These are phyloP conservation scores for Rhombomys opimus DNA, from an alignment of 2,113 vertebrate genomes.

Conservation along the genomic window DNA sequence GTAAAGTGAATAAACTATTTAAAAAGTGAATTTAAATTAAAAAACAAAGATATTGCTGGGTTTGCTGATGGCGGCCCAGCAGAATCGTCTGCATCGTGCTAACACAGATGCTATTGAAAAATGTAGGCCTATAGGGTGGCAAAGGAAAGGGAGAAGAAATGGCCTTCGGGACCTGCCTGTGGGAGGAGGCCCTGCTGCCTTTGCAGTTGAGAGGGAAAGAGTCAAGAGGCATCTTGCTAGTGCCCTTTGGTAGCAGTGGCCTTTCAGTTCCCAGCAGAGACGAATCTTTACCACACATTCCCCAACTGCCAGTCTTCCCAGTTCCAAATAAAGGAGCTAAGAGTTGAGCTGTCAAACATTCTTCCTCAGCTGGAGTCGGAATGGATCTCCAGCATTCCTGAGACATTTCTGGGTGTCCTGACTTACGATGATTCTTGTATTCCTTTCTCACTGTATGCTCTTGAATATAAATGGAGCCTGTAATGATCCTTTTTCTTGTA, in stretches of 20 bases:
- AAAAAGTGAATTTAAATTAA: too few species aligned
- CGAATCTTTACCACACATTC: neutral
- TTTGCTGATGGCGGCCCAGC: too few species aligned
- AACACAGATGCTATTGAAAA: neutral
- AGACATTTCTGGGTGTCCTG: neutral
- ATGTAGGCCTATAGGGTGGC: fast-evolving
- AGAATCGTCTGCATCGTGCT: too few species aligned
- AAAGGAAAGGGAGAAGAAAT: too few species aligned
- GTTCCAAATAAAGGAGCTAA: neutral
- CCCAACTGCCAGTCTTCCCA: neutral
- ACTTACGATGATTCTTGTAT: neutral
- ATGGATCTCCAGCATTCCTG: neutral
- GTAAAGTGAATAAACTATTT: too few species aligned
- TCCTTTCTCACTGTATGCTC: neutral
- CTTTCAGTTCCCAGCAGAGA: neutral
- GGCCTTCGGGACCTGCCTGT: fast-evolving
- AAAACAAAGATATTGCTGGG: too few species aligned
- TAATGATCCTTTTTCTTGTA: neutral
- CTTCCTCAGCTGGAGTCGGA: neutral
- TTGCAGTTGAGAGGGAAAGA: neutral
- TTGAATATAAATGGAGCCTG: neutral
- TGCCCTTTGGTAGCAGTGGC: neutral
- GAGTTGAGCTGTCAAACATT: neutral
- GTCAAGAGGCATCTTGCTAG: neutral
- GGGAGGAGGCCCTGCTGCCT: neutral